Evolutionary conservation across 2,797 vertebrate genomes (phyloP).

Genomic region (Lepidocolaptes lacrymiger): DNA sequence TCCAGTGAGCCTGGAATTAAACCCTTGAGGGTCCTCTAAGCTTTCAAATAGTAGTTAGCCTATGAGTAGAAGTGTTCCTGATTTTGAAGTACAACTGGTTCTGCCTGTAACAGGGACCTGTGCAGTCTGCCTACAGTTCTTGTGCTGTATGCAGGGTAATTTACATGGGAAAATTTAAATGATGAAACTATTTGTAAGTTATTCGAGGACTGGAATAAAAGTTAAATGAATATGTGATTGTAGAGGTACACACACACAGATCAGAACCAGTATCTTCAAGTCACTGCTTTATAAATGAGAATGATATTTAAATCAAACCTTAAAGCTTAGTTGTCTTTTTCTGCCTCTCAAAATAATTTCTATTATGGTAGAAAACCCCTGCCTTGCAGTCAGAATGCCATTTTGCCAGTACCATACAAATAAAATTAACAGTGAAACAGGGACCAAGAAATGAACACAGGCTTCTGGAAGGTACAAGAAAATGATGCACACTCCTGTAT

Average conservation of each 20-base stretch:
- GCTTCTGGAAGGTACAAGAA: neutral
- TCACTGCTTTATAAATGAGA: neutral
- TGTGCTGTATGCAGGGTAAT: neutral
- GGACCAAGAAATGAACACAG: rapidly evolving
- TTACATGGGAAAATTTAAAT: neutral
- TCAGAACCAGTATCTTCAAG: neutral
- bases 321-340: neutral
- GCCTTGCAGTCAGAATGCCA: neutral
- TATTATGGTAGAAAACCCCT: neutral
- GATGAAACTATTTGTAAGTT: neutral
- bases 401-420: neutral
- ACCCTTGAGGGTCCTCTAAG: neutral
- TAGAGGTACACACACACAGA: neutral
- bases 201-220: neutral
- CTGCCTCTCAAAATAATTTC: neutral
- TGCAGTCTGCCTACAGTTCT: neutral
- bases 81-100: neutral
- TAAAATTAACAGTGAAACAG: neutral
- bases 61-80: neutral
- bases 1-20: neutral
- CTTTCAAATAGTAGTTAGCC: neutral
- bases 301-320: neutral
- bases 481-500: rapidly evolving
- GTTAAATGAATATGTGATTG: neutral
- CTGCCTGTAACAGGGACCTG: neutral